These are phyloP conservation scores for Antechinus flavipes DNA, from an alignment of 2,113 vertebrate genomes.

Conservation along the genomic window DNA sequence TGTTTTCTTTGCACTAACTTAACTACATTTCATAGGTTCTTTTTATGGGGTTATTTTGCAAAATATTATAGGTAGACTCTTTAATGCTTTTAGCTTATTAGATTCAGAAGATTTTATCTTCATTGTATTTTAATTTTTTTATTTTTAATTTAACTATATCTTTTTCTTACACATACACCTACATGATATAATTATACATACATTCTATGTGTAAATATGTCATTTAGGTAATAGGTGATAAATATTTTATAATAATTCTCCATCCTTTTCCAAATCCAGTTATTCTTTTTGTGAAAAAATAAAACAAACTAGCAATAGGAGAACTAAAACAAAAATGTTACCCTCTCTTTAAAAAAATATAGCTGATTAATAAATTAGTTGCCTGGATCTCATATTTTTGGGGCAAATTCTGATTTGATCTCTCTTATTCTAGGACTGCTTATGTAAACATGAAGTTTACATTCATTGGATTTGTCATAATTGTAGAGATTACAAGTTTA, in stretches of 20 bases:
- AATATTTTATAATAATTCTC: neutral
- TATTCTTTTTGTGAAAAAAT: neutral
- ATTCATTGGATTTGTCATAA: neutral
- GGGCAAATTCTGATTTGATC: neutral
- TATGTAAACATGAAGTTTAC: neutral
- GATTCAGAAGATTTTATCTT: slow-evolving; percentile 19
- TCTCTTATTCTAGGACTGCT: slow-evolving; percentile 4
- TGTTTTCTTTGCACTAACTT: neutral
- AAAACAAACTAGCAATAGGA: neutral
- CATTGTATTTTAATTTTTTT: slow-evolving; percentile 26
- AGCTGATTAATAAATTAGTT: neutral
- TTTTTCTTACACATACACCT: neutral
- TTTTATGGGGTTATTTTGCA: neutral
- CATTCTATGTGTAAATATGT: neutral
- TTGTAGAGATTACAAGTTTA: neutral
- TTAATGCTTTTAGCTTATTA: neutral
- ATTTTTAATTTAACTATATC: slow-evolving; percentile 29
- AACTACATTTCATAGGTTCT: neutral
- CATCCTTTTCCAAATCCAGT: neutral
- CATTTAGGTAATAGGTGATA: slow-evolving; percentile 7
- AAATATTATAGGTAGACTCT: slow-evolving; percentile 6
- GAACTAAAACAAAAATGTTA: neutral
- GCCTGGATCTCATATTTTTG: neutral
- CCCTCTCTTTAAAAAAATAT: neutral
- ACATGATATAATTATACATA: neutral